Base-by-base conservation (phyloP, 2,113 vertebrate genomes). In the Castor canadensis region DNA sequence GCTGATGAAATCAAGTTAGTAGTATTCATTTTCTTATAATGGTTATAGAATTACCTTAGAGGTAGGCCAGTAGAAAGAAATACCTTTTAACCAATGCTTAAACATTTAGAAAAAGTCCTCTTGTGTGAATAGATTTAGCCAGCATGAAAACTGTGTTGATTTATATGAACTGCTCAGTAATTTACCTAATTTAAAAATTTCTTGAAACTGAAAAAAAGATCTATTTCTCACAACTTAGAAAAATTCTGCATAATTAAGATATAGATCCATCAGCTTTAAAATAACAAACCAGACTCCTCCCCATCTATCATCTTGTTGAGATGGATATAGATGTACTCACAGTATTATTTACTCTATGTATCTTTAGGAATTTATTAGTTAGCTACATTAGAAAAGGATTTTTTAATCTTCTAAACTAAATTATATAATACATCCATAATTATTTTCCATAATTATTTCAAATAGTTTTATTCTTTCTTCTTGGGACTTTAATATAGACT, bases 41-140 rank as follows among this genome's bases (percentile, higher is more conserved):
- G 30, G 45, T 82, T 92, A 87, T 40, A 89, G 35, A 82, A 47
- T 40, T 62, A 71, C 28, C 66, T 10, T 45, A 87, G 64, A 75
- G 45, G 35, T 26, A 71, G n/a, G 43, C 38, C 81, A 64, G 17
- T 17, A n/a, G 79, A 4, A 93, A 93, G 62, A n/a, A 49, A 45
- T 16, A 35, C 10, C 64, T 77, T 19, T 76, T 47, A 73, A 85
- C 38, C 24, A 47, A 0, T 89, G 58, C 67, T 75, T 84, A 54
- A 94, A 43, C 56, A 69, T 67, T 94, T 85, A 93, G 38, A 82
- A 95, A n/a, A 91, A 87, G 80, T 80, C 26, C 24, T 96, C 28
- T 87, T 83, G 43, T 64, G 11, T 82, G 20, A 4, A 62, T 20
- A 52, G 84, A 77, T 73, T 94, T 77, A 95, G 82, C 56, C 54